These are phyloP conservation scores for Hydropsyche betteni DNA, from an alignment of 2,888 invertebrate genomes.

Conservation along the genomic window DNA sequence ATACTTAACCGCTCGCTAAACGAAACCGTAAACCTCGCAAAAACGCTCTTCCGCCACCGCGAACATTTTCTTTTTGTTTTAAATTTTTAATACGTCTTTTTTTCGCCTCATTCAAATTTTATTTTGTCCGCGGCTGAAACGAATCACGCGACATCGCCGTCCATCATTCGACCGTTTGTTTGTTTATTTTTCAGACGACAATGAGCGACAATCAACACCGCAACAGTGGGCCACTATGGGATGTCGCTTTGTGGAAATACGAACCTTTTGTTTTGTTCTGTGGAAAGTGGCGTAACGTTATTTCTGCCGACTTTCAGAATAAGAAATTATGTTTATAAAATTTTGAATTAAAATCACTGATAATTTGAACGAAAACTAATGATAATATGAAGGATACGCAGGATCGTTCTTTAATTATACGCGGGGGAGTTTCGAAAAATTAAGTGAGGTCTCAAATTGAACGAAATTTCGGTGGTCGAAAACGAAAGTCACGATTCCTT, in stretches of 20 bases:
- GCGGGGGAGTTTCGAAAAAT: neutral
- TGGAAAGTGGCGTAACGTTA: no score
- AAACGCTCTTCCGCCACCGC: conserved; percentile 40
- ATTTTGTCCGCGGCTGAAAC: conserved; percentile 8
- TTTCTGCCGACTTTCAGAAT: no score
- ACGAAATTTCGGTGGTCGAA: conserved; percentile 8
- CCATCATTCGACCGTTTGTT: neutral
- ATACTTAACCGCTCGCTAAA: conserved; percentile 37
- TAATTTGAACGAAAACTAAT: no score
- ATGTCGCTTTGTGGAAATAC: no score
- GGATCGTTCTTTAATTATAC: conserved; percentile 23
- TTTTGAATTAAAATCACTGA: no score
- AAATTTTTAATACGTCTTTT: neutral
- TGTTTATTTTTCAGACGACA: no score
- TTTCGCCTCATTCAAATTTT: conserved; percentile 9
- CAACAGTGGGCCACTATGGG: no score
- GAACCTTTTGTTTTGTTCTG: no score
- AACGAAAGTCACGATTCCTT: conserved; percentile 30
- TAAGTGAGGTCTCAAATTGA: conserved; percentile 33
- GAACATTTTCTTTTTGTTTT: neutral
- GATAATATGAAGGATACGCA: no score
- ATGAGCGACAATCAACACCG: no score
- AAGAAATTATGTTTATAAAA: no score
- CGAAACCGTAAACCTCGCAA: conserved; percentile 45
- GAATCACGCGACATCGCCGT: conserved; percentile 40